Evolutionary conservation across 2,113 vertebrate species (phyloP).

Genomic region (Empidonax alnorum): DNA sequence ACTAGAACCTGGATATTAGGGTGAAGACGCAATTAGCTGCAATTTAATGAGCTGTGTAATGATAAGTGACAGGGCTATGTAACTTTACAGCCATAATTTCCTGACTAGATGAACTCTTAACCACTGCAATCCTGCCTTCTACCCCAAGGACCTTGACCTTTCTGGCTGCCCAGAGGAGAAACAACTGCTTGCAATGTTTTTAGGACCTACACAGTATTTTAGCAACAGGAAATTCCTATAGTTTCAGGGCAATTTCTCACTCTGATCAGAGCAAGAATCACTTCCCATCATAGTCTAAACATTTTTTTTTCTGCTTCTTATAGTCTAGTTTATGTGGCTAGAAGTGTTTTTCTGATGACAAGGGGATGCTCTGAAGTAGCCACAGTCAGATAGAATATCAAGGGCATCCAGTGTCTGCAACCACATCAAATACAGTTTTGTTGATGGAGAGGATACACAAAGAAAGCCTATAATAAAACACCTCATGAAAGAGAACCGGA

Average conservation of each 20-base stretch:
- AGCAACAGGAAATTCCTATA: neutral
- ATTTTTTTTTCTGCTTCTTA: neutral
- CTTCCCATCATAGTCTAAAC: conserved; percentile 25
- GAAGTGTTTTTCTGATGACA: conserved; percentile 10
- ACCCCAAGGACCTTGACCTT: conserved; percentile 52
- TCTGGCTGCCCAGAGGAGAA: conserved; percentile 28
- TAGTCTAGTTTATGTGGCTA: neutral
- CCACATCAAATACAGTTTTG: conserved; percentile 17
- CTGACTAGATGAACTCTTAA: conserved; percentile 75
- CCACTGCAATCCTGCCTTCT: conserved; percentile 2
- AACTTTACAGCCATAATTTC: conserved; percentile 78
- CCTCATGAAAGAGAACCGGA: conserved; percentile 40
- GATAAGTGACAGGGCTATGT: conserved; percentile 76
- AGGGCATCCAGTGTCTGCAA: neutral
- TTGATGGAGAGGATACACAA: neutral
- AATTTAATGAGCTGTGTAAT: conserved; percentile 81
- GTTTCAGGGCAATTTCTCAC: conserved; percentile 17
- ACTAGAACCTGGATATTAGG: conserved; percentile 53
- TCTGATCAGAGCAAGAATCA: neutral
- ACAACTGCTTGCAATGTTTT: neutral
- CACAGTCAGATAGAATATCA: neutral
- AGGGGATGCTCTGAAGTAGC: conserved; percentile 30
- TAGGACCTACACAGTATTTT: neutral
- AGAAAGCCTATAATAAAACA: conserved; percentile 32
- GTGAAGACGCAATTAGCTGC: conserved; percentile 76